Conservation (phyloP, 2,797 vertebrate genomes). For the Lateolabrax maculatus region DNA sequence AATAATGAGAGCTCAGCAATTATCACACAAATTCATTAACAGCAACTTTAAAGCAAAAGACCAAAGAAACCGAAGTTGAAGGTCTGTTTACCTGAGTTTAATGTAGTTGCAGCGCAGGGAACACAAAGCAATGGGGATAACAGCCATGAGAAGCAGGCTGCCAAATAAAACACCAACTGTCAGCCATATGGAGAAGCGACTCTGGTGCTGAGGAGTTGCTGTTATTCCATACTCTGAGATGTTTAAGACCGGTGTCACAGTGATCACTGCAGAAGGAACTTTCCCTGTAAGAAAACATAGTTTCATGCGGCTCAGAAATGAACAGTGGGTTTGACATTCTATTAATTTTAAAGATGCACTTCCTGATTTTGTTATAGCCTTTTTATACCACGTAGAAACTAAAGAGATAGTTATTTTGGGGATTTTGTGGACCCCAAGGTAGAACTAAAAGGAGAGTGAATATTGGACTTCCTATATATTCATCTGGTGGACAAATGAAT, state of each 20-base stretch:
- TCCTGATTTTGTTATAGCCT: background rate
- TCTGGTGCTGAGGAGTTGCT: background rate
- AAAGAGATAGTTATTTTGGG: no score
- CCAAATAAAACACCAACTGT: slow-evolving; percentile 44
- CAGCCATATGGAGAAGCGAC: background rate
- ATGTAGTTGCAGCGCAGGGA: slow-evolving; percentile 24
- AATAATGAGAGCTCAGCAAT: background rate
- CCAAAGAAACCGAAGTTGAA: background rate
- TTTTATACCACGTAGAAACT: no score
- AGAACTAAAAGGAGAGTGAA: no score
- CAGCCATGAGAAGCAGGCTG: slow-evolving; percentile 49
- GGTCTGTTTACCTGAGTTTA: slow-evolving; percentile 59
- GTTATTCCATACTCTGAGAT: background rate
- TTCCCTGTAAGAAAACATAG: slow-evolving; percentile 65
- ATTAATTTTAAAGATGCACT: background rate
- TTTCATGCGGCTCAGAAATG: background rate
- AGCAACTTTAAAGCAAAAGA: background rate
- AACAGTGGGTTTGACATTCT: background rate
- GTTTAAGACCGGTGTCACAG: background rate
- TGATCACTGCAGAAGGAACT: slow-evolving; percentile 11
- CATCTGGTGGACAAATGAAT: no score
- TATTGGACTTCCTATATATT: no score
- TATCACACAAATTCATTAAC: background rate
- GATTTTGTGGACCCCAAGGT: no score
- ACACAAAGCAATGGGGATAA: slow-evolving; percentile 32